Conservation (phyloP, 2,888 invertebrate species). For the Tetragnatha montana region DNA sequence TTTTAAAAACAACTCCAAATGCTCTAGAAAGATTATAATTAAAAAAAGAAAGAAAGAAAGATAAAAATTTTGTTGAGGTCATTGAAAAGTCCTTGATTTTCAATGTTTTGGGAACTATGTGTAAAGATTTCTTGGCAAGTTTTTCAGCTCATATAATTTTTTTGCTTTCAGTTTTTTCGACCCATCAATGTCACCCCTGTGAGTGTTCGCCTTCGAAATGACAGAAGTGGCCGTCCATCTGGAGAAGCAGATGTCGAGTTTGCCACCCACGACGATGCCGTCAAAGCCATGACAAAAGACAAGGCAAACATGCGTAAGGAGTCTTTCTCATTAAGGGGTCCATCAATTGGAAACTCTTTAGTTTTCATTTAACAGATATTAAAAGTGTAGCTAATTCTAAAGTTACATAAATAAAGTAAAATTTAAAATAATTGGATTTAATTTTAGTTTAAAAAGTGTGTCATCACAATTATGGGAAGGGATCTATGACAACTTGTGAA, state of each 20-base stretch:
- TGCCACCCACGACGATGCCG: slow-evolving; percentile 91
- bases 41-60: too few relatives aligned
- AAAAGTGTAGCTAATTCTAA: too few relatives aligned
- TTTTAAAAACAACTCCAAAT: too few relatives aligned
- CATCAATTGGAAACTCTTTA: neutral
- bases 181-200: slow-evolving; percentile 85
- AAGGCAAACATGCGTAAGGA: slow-evolving; percentile 78
- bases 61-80: too few relatives aligned
- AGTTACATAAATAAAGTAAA: too few relatives aligned
- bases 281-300: slow-evolving; percentile 84
- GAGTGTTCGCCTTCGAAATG: slow-evolving; percentile 88
- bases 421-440: too few relatives aligned
- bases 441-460: too few relatives aligned
- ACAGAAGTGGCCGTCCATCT: slow-evolving; percentile 91
- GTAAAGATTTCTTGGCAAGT: neutral
- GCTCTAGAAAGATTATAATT: too few relatives aligned
- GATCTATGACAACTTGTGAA: too few relatives aligned
- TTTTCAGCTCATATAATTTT: neutral
- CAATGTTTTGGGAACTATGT: neutral
- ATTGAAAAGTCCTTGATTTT: neutral
- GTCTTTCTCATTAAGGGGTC: too few relatives aligned
- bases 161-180: slow-evolving; percentile 88
- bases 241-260: slow-evolving; percentile 98
- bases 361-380: too few relatives aligned
- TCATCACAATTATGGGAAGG: too few relatives aligned